Conservation (phyloP, 1,140 invertebrate species). For the Pseudomyrmex concolor region DNA sequence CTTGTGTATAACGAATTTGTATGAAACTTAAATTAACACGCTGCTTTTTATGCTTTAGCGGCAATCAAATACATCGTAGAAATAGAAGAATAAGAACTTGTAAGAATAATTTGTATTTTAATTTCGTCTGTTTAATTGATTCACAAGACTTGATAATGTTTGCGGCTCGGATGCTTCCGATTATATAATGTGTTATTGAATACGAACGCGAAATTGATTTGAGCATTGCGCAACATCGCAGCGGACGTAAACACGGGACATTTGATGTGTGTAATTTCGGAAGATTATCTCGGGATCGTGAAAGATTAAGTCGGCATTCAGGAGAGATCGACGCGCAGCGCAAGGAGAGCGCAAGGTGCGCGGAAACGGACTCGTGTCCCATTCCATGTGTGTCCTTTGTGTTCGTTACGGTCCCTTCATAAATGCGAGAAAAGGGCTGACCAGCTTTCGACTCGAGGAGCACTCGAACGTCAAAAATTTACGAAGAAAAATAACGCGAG, state of each 20-base stretch:
- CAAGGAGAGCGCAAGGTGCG: conserved; percentile 76
- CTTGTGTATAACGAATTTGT: no score
- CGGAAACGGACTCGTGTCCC: conserved; percentile 65
- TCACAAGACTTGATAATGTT: neutral
- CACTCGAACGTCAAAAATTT: conserved; percentile 64
- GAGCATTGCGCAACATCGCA: conserved; percentile 29
- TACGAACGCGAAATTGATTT: conserved; percentile 19
- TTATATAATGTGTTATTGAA: conserved; percentile 40
- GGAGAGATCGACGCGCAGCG: neutral
- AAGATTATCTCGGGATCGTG: conserved; percentile 37
- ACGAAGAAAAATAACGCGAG: conserved; percentile 27
- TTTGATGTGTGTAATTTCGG: conserved; percentile 37
- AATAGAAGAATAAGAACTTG: no score
- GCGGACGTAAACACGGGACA: conserved; percentile 27
- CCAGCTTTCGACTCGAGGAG: conserved; percentile 44
- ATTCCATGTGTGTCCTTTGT: conserved; percentile 67
- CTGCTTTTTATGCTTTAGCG: no score
- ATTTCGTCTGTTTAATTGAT: no score
- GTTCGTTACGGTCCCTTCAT: conserved; percentile 78
- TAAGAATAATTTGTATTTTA: no score
- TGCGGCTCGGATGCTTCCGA: conserved; percentile 1
- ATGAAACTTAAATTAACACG: no score
- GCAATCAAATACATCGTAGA: no score
- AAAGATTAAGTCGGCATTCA: conserved; percentile 29
- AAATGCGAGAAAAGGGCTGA: conserved; percentile 77